Conservation (phyloP, 1,140 invertebrate species). For the Drosophila punjabiensis region DNA sequence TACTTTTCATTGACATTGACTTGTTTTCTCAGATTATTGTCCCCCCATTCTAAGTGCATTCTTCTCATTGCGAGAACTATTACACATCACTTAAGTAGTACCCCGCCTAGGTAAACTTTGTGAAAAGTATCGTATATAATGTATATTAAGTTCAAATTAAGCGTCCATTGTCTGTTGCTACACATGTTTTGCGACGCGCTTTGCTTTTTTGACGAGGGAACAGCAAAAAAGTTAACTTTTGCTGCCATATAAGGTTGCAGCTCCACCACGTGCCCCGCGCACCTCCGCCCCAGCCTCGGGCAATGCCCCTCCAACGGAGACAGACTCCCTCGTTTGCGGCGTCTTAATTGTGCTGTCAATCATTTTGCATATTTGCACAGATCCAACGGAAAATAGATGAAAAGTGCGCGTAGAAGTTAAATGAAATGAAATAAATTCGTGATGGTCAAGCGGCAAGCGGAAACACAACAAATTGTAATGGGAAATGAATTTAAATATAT, state of each 20-base stretch:
- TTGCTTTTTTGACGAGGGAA: conserved; percentile 6
- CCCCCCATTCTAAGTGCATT: not conserved
- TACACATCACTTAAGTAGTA: too few species aligned
- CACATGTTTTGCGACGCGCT: conserved; percentile 43
- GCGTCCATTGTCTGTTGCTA: conserved; percentile 32
- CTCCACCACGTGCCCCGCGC: not conserved
- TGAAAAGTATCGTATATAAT: not conserved
- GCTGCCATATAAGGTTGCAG: conserved; percentile 62
- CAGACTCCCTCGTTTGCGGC: conserved; percentile 37
- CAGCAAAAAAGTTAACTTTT: conserved; percentile 18
- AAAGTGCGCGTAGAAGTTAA: conserved; percentile 24
- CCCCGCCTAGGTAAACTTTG: not conserved
- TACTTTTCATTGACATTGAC: too few species aligned
- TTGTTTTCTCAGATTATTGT: not conserved
- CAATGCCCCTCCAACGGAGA: conserved; percentile 1
- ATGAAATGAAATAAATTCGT: conserved; percentile 32
- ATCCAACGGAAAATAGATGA: conserved; percentile 34
- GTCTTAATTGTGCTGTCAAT: conserved; percentile 81
- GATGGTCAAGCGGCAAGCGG: conserved; percentile 38
- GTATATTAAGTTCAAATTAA: conserved; percentile 14
- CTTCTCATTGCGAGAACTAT: not conserved
- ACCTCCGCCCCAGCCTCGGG: not conserved
- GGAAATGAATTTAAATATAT: conserved; percentile 61
- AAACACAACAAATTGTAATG: conserved; percentile 29
- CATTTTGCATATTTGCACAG: conserved; percentile 79